Conservation (phyloP, 2,888 invertebrate genomes). For the Acheta domesticus region DNA sequence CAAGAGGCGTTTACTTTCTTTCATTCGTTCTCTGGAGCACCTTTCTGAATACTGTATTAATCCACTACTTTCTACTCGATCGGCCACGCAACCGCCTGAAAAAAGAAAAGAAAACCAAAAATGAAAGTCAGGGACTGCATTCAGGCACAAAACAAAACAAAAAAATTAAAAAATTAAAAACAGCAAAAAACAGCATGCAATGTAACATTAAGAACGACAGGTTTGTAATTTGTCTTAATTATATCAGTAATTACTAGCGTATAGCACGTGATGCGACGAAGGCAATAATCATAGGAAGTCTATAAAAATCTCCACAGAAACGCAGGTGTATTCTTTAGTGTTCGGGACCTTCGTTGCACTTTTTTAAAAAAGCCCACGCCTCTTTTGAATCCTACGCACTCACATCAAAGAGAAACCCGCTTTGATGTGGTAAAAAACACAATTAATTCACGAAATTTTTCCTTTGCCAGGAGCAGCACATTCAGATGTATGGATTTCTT, state of each 20-base stretch:
- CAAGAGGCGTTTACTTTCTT: background rate
- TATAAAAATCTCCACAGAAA: background rate
- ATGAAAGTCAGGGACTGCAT: conserved; percentile 1
- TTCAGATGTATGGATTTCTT: conserved; percentile 18
- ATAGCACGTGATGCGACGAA: background rate
- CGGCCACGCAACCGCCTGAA: conserved; percentile 18
- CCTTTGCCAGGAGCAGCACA: background rate
- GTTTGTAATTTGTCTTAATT: background rate
- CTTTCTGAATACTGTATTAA: conserved; percentile 9
- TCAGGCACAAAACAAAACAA: background rate
- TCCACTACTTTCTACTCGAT: conserved; percentile 2
- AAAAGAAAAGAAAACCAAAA: background rate
- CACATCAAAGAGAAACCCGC: background rate
- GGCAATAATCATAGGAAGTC: background rate
- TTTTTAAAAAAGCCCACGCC: background rate
- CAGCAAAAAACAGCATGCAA: background rate
- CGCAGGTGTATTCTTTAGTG: background rate
- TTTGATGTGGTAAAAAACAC: conserved; percentile 1
- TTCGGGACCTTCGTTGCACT: background rate
- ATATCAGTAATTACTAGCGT: background rate
- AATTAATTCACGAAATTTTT: conserved; percentile 9
- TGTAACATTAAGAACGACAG: background rate
- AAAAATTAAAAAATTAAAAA: conserved; percentile 2
- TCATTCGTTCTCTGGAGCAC: conserved; percentile 2
- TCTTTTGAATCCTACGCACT: background rate